Evolutionary conservation across 2,797 vertebrate genomes (phyloP).

Genomic region (Phyllotis vaccarum): DNA sequence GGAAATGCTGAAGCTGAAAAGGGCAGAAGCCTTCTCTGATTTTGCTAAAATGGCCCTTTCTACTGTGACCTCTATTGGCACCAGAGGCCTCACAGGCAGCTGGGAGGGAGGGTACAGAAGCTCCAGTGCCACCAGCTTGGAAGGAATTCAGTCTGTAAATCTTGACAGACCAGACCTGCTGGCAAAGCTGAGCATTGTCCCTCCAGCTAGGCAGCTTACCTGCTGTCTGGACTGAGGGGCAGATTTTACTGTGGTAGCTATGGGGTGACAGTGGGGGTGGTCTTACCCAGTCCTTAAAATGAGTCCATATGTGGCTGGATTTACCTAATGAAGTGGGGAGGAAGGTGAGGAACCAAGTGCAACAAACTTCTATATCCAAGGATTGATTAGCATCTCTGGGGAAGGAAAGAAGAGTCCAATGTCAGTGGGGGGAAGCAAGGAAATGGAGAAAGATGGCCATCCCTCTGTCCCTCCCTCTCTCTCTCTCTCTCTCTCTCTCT

Average conservation of each 20-base stretch:
- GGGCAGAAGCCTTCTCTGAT: neutral
- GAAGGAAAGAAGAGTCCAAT: neutral
- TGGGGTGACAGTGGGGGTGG: neutral
- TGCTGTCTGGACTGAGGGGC: neutral
- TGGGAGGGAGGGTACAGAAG: neutral
- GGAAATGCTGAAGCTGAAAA: neutral
- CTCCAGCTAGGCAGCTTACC: neutral
- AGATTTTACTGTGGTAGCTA: neutral
- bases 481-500: neutral
- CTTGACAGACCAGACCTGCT: constrained; percentile 22
- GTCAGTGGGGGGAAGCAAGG: neutral
- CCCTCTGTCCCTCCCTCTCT: neutral
- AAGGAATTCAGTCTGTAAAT: constrained; percentile 61
- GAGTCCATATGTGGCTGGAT: constrained; percentile 58
- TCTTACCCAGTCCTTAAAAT: constrained; percentile 67
- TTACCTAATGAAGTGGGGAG: constrained; percentile 45
- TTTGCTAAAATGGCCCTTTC: neutral
- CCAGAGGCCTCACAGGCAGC: neutral
- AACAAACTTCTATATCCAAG: constrained; percentile 57
- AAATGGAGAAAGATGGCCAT: neutral
- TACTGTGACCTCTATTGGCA: neutral
- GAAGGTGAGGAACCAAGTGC: neutral
- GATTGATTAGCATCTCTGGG: neutral
- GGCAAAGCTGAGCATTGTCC: neutral
- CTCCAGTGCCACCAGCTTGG: neutral